Base-by-base conservation (phyloP, 1,140 invertebrate species). In the Neotoxoptera formosana region DNA sequence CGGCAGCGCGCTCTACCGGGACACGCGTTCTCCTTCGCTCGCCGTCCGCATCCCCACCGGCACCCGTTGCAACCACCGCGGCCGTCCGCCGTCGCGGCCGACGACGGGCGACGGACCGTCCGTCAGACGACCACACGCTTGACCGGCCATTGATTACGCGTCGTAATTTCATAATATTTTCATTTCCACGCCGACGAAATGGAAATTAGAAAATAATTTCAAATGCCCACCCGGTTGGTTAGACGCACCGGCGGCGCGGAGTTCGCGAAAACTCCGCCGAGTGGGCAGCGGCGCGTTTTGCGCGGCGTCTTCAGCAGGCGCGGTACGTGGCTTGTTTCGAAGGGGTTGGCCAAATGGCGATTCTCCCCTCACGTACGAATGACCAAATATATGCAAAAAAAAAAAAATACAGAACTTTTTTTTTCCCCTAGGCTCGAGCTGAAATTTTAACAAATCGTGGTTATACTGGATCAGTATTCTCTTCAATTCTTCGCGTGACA, bases 1-100 rank as follows among this genome's bases (percentile, higher is more conserved):
- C 7, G 6, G 20, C 41, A 91, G 76, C 90, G 91, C 91, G 21
- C 67, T 84, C 91, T 93, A 41, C 34, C 91, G 91, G 81, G 23
- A 20, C 81, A 93, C 76, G 76, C 51, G 51, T 53, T 41, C 23
- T 34, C 14, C 20, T 25, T 20, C 87, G n/a, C 81, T 84, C 47
- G 9, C 45, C 21, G 41, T 91, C 90, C 41, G 47, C 36, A 30
- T 91, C 90, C 41, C 90, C 36, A 30, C 36, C 56, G 30, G 48
- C 56, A 7, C 34, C 45, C 67, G 60, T 4, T n/a, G 36, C 48
- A 25, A 36, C 48, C 34, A 21, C 34, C n/a, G 36, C 25, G 45
- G 90, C 36, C 51, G 90, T 14, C 2, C 36, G 4, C 41, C 41
- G 41, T 2, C 41, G n/a, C n/a, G n/a, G n/a, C n/a, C n/a, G n/a